phyloP scores from a whole-genome alignment of 37 sponge, comb jelly and placozoan genomes.

The Geodia barretti region DNA sequence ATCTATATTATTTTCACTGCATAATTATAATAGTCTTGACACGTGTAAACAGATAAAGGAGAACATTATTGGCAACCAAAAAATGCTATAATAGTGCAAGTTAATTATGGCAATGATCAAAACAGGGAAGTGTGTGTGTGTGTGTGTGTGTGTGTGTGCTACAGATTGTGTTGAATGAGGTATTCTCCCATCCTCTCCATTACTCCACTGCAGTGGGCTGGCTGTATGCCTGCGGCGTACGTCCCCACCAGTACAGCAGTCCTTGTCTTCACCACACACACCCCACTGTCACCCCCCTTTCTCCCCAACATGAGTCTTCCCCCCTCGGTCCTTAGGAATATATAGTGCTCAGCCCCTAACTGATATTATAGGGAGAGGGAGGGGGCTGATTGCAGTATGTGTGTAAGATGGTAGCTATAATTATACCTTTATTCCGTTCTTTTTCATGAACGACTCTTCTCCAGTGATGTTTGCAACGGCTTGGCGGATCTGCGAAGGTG shows the following conservation, averaged over 20 bases:
- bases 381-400: no score
- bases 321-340: constrained; percentile 34
- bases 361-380: no score
- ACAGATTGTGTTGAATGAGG: constrained; percentile 48
- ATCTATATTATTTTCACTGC: no score
- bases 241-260: constrained; percentile 64
- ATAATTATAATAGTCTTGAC: no score
- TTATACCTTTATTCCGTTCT: constrained; percentile 53
- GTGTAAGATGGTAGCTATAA: not conserved
- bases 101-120: no score
- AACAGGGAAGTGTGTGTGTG: no score
- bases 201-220: constrained; percentile 62
- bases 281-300: constrained; percentile 55
- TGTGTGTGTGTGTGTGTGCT: no score
- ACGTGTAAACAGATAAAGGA: no score
- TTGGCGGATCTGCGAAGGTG: constrained; percentile 42
- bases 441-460: constrained; percentile 31
- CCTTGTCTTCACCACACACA: constrained; percentile 63
- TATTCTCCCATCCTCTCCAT: constrained; percentile 80
- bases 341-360: constrained; percentile 31
- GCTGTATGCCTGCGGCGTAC: constrained; percentile 70
- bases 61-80: no score
- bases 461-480: constrained; percentile 61
- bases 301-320: constrained; percentile 61
- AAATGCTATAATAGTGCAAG: no score